Evolutionary conservation across 2,888 invertebrate species (phyloP).

Genomic region (Leptura quadrifasciata): DNA sequence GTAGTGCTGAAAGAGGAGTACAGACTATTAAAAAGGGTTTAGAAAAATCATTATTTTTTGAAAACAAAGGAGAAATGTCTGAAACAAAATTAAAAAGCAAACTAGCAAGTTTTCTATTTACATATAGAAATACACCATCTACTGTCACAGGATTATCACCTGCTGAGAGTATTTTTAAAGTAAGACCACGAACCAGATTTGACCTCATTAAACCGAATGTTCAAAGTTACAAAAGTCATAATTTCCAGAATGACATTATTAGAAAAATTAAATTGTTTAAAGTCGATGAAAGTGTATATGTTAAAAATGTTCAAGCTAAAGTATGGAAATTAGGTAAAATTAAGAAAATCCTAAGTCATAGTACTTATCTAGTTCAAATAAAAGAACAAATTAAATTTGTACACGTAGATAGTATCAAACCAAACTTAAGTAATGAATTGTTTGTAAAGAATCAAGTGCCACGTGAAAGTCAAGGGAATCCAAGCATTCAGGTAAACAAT

Average conservation of each 20-base stretch:
- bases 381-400: constrained; percentile 26
- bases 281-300: constrained; percentile 32
- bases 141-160: constrained; percentile 35
- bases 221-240: neutral
- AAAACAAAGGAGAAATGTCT: no score
- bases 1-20: no score
- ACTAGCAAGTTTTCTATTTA: neutral
- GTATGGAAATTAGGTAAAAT: constrained; percentile 37
- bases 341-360: constrained; percentile 31
- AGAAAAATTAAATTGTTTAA: constrained; percentile 13
- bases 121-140: constrained; percentile 44
- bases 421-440: neutral
- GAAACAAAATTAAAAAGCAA: no score
- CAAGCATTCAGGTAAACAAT: no score
- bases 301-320: constrained; percentile 28
- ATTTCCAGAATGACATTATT: neutral
- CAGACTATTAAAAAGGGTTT: no score
- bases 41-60: no score
- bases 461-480: no score
- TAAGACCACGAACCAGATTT: constrained; percentile 44
- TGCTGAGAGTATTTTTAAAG: constrained; percentile 39
- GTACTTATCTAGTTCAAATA: constrained; percentile 35
- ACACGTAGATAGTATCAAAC: constrained; percentile 26
- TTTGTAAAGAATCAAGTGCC: neutral
- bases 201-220: constrained; percentile 42